A percentile compares a stretch with the other conserved stretches of the same genome.
These are phyloP conservation scores for Calonectris borealis DNA, from an alignment of 2,113 vertebrate species.

Conservation along the genomic window DNA sequence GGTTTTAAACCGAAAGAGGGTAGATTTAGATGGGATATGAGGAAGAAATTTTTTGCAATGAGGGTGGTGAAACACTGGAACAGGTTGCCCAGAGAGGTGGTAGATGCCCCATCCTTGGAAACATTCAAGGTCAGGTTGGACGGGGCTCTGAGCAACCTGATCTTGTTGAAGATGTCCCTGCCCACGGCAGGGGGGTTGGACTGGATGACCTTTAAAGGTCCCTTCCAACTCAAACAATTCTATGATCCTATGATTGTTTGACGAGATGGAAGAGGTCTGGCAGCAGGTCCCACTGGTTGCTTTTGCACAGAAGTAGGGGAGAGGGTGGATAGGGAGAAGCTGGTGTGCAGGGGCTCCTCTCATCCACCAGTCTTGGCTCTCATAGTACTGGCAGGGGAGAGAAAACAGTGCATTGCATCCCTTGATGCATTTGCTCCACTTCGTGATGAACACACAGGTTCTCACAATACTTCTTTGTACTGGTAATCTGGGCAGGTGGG, in stretches of 20 bases:
- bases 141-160: not conserved
- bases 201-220: not conserved
- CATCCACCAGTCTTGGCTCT: not conserved
- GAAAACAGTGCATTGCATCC: not conserved
- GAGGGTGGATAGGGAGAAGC: not conserved
- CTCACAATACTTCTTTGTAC: not conserved
- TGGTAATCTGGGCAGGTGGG: not conserved
- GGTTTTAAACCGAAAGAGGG: not conserved
- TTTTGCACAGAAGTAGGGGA: not conserved
- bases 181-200: not conserved
- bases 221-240: not conserved
- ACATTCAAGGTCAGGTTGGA: not conserved
- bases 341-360: not conserved
- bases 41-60: not conserved
- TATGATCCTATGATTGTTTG: not conserved
- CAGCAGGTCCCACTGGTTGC: not conserved
- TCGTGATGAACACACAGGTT: not conserved
- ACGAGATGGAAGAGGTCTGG: not conserved
- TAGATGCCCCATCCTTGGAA: not conserved
- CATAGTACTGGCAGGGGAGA: not conserved
- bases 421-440: not conserved
- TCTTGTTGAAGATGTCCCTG: not conserved
- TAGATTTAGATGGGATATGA: not conserved
- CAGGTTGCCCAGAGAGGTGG: too few relatives aligned
- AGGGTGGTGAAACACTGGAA: not conserved